These are phyloP conservation scores for Zonitis immaculata DNA, from an alignment of 2,888 invertebrate species.

Conservation along the genomic window DNA sequence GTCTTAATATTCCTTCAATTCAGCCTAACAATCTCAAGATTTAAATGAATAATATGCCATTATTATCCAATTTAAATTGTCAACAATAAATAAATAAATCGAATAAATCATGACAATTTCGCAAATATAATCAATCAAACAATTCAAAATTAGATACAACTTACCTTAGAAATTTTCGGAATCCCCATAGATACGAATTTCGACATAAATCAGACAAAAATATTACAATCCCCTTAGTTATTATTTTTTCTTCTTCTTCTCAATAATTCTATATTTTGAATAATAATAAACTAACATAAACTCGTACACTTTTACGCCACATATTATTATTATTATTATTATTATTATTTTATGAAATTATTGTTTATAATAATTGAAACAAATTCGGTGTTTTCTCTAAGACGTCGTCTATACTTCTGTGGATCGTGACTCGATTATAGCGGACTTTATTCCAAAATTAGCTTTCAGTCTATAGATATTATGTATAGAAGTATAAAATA, in stretches of 20 bases:
- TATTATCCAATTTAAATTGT: conserved; percentile 36
- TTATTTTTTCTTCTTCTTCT: neutral
- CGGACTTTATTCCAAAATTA: conserved; percentile 36
- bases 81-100: conserved; percentile 15
- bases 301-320: conserved; percentile 31
- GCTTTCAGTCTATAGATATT: no score
- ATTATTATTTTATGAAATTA: no score
- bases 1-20: conserved; percentile 32
- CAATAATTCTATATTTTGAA: conserved; percentile 10
- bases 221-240: neutral
- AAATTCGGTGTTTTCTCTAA: conserved; percentile 18
- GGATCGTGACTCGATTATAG: conserved; percentile 28
- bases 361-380: no score
- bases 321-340: conserved; percentile 23
- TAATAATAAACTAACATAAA: conserved; percentile 22
- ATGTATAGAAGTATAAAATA: no score
- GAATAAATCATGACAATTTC: neutral
- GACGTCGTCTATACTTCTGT: conserved; percentile 30
- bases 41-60: conserved; percentile 36
- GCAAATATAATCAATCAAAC: no score
- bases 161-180: conserved; percentile 21
- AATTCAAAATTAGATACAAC: no score
- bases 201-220: no score
- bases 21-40: conserved; percentile 34
- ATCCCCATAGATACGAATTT: conserved; percentile 26